Evolutionary conservation across 2,888 invertebrate genomes (phyloP).

Genomic region (Drosophila barbarae): DNA sequence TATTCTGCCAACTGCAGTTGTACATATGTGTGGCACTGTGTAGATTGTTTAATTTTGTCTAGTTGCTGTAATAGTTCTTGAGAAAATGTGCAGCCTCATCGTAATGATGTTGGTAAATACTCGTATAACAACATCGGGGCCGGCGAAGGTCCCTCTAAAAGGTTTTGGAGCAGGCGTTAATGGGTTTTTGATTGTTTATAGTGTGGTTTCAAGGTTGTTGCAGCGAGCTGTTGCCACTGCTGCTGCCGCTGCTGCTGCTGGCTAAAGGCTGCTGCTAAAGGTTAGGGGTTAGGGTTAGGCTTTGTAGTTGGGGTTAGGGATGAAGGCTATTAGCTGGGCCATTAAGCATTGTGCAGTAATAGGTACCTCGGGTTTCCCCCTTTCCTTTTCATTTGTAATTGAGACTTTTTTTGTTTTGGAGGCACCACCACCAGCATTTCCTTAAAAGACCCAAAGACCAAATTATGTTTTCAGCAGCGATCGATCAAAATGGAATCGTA

Average conservation of each 20-base stretch:
- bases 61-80: constrained; percentile 69
- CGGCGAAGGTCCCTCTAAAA: constrained; percentile 35
- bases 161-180: constrained; percentile 58
- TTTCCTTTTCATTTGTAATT: constrained; percentile 50
- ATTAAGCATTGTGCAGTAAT: constrained; percentile 42
- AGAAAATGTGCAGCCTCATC: constrained; percentile 70
- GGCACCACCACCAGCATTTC: constrained; percentile 33
- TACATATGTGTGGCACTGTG: constrained; percentile 11
- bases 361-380: constrained; percentile 22
- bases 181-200: constrained; percentile 54
- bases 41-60: constrained; percentile 63
- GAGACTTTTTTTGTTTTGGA: constrained; percentile 47
- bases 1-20: not conserved
- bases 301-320: constrained; percentile 12
- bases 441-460: constrained; percentile 35
- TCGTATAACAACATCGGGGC: constrained; percentile 25
- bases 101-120: constrained; percentile 70
- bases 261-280: constrained; percentile 14
- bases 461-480: constrained; percentile 60
- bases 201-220: constrained; percentile 57
- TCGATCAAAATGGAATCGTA: constrained; percentile 62
- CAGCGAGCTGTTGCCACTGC: constrained; percentile 9
- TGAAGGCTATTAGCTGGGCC: constrained; percentile 33
- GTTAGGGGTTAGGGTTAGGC: constrained; percentile 39
- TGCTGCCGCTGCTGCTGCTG: not conserved